Conservation (phyloP, 2,113 vertebrate genomes). For the Rhegmatorhina hoffmannsi region DNA sequence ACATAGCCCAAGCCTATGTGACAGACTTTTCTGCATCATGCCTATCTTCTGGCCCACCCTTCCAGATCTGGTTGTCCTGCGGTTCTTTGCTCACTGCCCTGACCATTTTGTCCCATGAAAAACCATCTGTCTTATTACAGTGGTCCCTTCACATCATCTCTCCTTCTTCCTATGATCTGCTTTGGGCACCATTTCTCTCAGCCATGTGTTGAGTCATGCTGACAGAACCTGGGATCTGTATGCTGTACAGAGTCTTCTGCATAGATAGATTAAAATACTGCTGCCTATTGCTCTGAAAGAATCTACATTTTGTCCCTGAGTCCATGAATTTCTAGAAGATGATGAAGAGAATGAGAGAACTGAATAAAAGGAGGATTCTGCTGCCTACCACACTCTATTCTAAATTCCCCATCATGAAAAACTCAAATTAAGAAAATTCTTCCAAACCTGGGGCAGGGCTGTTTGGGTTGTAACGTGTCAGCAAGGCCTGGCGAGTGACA, state of each 20-base stretch:
- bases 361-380: not conserved
- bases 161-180: not conserved
- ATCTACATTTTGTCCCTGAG: not conserved
- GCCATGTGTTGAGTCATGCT: not conserved
- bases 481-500: constrained; percentile 62
- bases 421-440: not conserved
- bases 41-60: not conserved
- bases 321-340: not conserved
- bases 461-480: constrained; percentile 69
- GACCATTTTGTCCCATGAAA: not conserved
- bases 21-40: not conserved
- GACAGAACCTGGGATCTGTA: not conserved
- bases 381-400: not conserved
- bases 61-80: not conserved
- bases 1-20: not conserved
- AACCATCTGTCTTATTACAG: not conserved
- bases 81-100: not conserved
- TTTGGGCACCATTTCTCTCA: not conserved
- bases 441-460: constrained; percentile 65
- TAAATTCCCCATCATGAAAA: not conserved
- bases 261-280: not conserved
- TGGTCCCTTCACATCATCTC: not conserved
- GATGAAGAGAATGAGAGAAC: not conserved
- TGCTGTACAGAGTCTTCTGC: not conserved
- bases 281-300: not conserved